Evolutionary conservation across 2,113 vertebrate species (phyloP), one percentile per base, ranked within the genome.

Genomic region (Pipa parva): DNA sequence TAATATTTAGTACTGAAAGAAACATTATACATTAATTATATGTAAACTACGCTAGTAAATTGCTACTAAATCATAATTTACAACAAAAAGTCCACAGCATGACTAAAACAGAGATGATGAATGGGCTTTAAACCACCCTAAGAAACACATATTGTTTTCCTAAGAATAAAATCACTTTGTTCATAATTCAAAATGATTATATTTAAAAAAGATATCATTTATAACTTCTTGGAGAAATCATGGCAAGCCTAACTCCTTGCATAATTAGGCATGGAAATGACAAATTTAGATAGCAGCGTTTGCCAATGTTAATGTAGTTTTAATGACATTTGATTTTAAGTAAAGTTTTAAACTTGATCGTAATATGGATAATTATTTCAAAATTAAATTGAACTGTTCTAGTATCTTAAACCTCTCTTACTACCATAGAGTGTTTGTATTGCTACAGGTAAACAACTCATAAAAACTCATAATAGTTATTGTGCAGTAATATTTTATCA

Each of bases 201-300:
- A 70, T n/a, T 67, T 63, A 75, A 62, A 26, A 63, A 2, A 18
- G 27, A 71, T 58, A 46, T 52, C 48, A 21, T 49, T 49, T 49
- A 20, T 9, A 49, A 13, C 18, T 49, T 49, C n/a, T 49, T 49
- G 5, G 18, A 49, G 15, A 46, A 49, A 49, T 49, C 21, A 49
- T 3, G 22, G 18, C 7, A 8, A 22, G 21, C 46, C 18, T 11
- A 49, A 21, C 21, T 48, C 20, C 45, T 49, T 49, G 46, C 46
- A 20, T 22, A 21, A 49, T 49, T 49, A 22, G 21, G 46, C 12
- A 49, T 49, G 18, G 8, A 22, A 49, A 24, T 9, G 46, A 22
- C 12, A 39, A 42, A 42, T n/a, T 42, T 1, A 22, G 15, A 11
- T 49, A 22, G 15, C 46, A 49, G 46, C 22, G 21, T 5, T 49